Conservation (phyloP, 2,888 invertebrate genomes). For the Notodromas monacha region DNA sequence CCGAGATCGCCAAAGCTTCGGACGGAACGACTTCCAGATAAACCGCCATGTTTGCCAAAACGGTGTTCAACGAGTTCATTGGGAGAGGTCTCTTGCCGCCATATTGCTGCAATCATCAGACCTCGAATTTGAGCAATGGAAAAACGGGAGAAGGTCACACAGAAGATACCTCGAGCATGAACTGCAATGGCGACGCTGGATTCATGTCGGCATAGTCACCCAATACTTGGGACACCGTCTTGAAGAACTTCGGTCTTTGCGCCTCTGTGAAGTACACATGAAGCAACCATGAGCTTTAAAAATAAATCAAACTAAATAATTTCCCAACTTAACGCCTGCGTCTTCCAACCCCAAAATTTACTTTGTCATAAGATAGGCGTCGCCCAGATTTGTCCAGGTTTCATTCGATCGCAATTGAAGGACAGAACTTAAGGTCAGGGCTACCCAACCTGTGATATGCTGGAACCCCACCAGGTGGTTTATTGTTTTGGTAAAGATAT, state of each 20-base stretch:
- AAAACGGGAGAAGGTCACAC: background rate
- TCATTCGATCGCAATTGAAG: too few species aligned
- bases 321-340: too few species aligned
- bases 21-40: constrained; percentile 53
- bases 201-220: constrained; percentile 84
- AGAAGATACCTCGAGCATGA: constrained; percentile 39
- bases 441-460: too few species aligned
- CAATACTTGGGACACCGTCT: constrained; percentile 65
- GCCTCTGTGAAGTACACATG: constrained; percentile 25
- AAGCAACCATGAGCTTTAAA: background rate
- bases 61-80: background rate
- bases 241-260: constrained; percentile 51
- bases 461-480: too few species aligned
- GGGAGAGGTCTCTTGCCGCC: background rate
- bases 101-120: background rate
- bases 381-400: too few species aligned
- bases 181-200: constrained; percentile 67
- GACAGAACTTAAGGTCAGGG: too few species aligned
- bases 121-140: too few species aligned
- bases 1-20: constrained; percentile 38
- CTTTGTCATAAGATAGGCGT: too few species aligned
- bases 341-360: too few species aligned
- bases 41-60: constrained; percentile 7
- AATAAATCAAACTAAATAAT: constrained; percentile 5
- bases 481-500: too few species aligned